phyloP scores from a whole-genome alignment of 2,113 vertebrate genomes.

The Dasyornis broadbenti region DNA sequence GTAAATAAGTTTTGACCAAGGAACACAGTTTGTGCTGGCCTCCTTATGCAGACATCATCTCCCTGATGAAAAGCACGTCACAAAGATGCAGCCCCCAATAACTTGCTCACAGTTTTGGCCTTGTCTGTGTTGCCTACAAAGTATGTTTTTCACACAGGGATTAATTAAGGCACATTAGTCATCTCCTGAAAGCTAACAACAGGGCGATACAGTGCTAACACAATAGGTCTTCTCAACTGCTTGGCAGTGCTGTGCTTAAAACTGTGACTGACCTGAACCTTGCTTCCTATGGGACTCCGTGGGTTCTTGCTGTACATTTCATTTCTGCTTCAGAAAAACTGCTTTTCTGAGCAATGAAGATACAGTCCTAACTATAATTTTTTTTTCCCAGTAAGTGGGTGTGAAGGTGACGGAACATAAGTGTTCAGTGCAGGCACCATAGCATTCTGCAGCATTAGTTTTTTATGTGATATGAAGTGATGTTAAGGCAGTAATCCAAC shows the following conservation, averaged over 20 bases:
- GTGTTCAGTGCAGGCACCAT: neutral
- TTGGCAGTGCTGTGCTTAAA: neutral
- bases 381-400: neutral
- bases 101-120: neutral
- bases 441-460: neutral
- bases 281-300: neutral
- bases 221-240: neutral
- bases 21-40: neutral
- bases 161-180: slow-evolving; percentile 41
- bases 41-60: neutral
- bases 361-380: neutral
- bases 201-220: neutral
- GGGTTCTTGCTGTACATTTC: neutral
- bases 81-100: neutral
- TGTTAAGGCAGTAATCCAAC: neutral
- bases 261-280: neutral
- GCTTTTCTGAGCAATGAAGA: neutral
- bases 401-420: neutral
- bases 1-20: neutral
- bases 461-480: neutral
- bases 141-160: neutral
- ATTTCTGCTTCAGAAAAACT: neutral
- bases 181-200: slow-evolving; percentile 10
- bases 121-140: neutral
- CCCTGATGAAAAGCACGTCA: neutral